Conservation (phyloP, 2,113 vertebrate genomes). For the Dicaeum eximium region DNA sequence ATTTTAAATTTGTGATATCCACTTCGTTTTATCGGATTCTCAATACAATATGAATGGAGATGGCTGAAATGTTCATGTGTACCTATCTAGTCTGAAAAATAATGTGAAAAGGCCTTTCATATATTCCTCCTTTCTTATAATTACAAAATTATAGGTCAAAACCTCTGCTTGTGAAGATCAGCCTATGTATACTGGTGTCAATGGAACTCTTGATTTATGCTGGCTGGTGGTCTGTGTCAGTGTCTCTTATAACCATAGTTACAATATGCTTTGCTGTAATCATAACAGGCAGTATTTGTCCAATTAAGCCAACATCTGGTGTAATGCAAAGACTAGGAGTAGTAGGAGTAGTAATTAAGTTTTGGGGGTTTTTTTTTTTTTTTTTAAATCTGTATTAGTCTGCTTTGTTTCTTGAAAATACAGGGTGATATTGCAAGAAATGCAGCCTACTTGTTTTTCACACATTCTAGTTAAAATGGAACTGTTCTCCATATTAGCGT, state of each 20-base stretch:
- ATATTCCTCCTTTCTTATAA: background rate
- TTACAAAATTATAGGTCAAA: background rate
- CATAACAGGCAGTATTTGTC: background rate
- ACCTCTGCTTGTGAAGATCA: background rate
- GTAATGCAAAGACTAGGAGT: background rate
- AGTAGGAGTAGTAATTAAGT: background rate
- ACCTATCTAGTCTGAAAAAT: background rate
- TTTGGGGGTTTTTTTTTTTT: background rate
- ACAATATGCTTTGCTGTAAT: background rate
- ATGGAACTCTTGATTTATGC: background rate
- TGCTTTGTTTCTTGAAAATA: background rate
- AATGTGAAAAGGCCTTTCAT: background rate
- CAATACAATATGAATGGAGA: background rate
- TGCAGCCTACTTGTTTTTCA: background rate
- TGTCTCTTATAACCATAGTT: background rate
- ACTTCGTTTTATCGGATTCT: background rate
- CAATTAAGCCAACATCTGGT: constrained; percentile 21
- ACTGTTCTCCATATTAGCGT: background rate
- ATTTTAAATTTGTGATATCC: background rate
- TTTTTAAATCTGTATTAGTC: background rate
- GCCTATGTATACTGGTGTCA: background rate
- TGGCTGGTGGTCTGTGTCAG: background rate
- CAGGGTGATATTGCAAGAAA: background rate
- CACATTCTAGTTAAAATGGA: background rate
- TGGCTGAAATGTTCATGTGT: background rate